Evolutionary conservation across 2,113 vertebrate genomes (phyloP).

Genomic region (Scophthalmus maximus): DNA sequence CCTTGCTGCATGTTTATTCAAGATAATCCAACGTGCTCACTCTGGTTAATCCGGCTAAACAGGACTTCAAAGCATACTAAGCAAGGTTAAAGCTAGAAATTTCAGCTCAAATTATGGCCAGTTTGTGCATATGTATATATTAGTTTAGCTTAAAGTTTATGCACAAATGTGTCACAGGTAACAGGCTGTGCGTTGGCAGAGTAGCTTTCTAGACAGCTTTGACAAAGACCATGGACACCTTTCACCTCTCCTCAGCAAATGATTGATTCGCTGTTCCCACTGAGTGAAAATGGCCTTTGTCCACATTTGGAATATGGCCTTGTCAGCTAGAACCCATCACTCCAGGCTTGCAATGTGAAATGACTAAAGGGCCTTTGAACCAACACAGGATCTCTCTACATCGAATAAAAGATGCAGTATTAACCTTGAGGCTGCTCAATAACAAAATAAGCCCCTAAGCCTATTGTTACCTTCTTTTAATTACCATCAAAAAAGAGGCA

Average conservation of each 20-base stretch:
- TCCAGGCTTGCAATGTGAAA: constrained; percentile 45
- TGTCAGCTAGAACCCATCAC: constrained; percentile 63
- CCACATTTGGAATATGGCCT: constrained; percentile 58
- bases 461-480: constrained; percentile 38
- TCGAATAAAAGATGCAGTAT: constrained; percentile 51
- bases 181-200: constrained; percentile 2
- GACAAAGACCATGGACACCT: constrained; percentile 47
- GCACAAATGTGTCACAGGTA: neutral
- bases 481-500: constrained; percentile 21
- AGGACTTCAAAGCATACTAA: neutral
- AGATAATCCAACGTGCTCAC: neutral
- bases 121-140: neutral
- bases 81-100: neutral
- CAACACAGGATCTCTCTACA: constrained; percentile 51
- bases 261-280: constrained; percentile 66
- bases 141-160: neutral
- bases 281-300: constrained; percentile 52
- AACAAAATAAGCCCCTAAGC: constrained; percentile 30
- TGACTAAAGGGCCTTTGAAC: constrained; percentile 38
- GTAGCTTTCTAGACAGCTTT: constrained; percentile 22
- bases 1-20: no score
- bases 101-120: neutral
- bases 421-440: constrained; percentile 50
- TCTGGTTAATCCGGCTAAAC: neutral
- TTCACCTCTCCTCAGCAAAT: constrained; percentile 59